Evolutionary conservation across 2,113 vertebrate species (phyloP), one percentile per base, ranked within the genome.

Genomic region (Spermophilus dauricus): DNA sequence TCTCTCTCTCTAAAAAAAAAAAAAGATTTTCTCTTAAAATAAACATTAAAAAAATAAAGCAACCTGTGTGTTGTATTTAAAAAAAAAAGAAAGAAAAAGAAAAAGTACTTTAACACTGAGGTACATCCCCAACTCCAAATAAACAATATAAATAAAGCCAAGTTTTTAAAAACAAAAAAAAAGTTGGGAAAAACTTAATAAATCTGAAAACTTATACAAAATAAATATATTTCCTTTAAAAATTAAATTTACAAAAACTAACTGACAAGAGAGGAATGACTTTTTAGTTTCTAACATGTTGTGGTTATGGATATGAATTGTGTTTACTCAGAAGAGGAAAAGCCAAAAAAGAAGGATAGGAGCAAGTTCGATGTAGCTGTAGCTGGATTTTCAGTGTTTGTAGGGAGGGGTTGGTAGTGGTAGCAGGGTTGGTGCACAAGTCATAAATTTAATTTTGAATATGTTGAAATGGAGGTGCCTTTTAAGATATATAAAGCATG

Each of bases 131-230:
- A 32, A 32, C 30, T 32, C 65, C 56, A 53, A 61, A 26, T 45
- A 56, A 84, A 16, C 30, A 81, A 83, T 2, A 58, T 18, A 91
- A 80, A 91, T 51, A 88, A 89, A 89, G 75, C 28, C 73, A 76
- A 80, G 2, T 32, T 65, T 94, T 86, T 77, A 73, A 84, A 86
- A 77, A 95, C 17, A 81, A 32, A 67, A 32, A 67, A 67, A 8
- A 45, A 45, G 65, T 16, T 78, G 45, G 34, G 8, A 63, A 37
- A 65, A 78, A 82, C 8, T 42, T 17, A 22, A 72, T n/a, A 85
- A 72, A 88, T 83, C 45, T 94, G 73, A 77, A 91, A 93, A 73
- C 48, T 11, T 85, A 63, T 11, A 90, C 13, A 96, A 82, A 96
- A 80, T 1, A 95, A 22, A 82, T 8, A 48, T 42, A 51, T 84